Conservation (phyloP, 2,113 vertebrate genomes). For the Capreolus pygargus region DNA sequence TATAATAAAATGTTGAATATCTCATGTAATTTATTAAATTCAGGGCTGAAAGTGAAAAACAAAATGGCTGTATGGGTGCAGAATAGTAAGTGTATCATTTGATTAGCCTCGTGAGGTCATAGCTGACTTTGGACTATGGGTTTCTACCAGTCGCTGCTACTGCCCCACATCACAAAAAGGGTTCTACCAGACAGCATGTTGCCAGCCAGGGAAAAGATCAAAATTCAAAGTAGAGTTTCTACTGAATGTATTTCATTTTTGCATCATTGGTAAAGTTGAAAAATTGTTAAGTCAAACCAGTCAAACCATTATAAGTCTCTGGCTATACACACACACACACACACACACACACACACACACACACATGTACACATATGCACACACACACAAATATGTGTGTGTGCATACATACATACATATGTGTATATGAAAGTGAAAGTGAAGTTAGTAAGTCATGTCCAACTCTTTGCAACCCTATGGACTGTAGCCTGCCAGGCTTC, state of each 20-base stretch:
- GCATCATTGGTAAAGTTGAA: not conserved
- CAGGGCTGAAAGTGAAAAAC: not conserved
- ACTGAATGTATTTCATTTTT: not conserved
- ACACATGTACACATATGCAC: not conserved
- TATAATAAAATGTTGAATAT: not conserved
- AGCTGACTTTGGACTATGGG: not conserved
- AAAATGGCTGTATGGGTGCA: not conserved
- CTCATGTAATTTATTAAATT: not conserved
- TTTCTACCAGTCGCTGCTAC: not conserved
- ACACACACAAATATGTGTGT: not conserved
- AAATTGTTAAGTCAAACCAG: not conserved
- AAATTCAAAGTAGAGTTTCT: not conserved
- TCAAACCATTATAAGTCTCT: not conserved
- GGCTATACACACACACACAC: too few species aligned
- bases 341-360: too few species aligned
- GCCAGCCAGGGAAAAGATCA: not conserved
- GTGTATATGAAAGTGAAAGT: not conserved
- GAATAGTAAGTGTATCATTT: not conserved
- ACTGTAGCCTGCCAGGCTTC: not conserved
- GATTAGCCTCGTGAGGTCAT: not conserved
- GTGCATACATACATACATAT: not conserved
- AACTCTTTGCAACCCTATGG: not conserved
- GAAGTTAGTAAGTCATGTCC: not conserved
- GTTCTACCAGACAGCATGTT: not conserved
- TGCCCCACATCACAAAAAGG: not conserved